Evolutionary conservation across 2,113 vertebrate genomes (phyloP), one percentile per base, ranked within the genome.

Genomic region (Pluvianellus socialis): DNA sequence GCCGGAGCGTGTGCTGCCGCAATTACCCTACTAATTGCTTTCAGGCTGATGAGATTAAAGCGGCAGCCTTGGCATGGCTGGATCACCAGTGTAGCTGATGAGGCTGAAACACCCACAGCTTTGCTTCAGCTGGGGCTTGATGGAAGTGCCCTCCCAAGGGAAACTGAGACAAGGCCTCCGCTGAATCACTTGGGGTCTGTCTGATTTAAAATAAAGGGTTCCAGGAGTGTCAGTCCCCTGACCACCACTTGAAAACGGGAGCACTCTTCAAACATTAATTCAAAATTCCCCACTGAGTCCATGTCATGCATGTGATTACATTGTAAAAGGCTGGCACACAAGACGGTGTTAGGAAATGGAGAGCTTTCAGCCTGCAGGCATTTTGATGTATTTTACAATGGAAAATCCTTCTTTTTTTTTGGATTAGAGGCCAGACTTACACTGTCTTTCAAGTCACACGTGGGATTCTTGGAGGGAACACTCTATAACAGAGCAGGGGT

Each of bases 1-100:
- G 56, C 26, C 52, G 49, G 76, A 91, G 75, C 1, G 1, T 35
- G 22, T 61, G 22, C 35, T 68, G 61, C 79, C 0, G 9, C 72
- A 91, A 72, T 96, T 84, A 92, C 32, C 70, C 52, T 87, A 40
- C 68, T 94, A 91, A 80, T 94, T 94, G 68, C 74, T 86, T 91
- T 63, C 80, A 87, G 86, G 59, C 50, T 76, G 91, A 74, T 53
- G 52, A 81, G 56, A 80, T 96, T 63, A 91, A 84, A 91, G 56
- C 76, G 56, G 52, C 35, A 67, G 87, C 32, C 3, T 0, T 40
- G 58, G 91, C 52, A 40, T 28, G 0, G 0, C 44, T 49, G 53
- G 45, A n/a, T 93, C 40, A 45, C 45, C 19, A 26, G 70, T 10
- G 32, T 47, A 50, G 71, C 45, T 66, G 91, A 53, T 35, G 71